phyloP scores from a whole-genome alignment of 2,113 vertebrate genomes.

The Bucco capensis region DNA sequence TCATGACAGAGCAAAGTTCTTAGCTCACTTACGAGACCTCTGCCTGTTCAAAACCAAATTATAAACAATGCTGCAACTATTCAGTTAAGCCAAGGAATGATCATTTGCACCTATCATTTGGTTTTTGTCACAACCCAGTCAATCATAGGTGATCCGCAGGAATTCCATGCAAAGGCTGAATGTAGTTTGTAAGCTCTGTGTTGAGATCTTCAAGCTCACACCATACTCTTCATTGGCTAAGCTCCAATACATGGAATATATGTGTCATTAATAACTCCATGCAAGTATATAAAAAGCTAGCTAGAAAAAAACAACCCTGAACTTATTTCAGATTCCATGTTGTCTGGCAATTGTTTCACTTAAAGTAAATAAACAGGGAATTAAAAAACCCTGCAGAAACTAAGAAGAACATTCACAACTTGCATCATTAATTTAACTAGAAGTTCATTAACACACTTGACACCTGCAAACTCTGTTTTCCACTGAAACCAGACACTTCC shows the following conservation, averaged over 20 bases:
- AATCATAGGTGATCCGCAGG: too few relatives aligned
- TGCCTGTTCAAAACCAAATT: too few relatives aligned
- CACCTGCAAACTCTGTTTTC: not conserved
- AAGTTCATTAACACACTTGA: not conserved
- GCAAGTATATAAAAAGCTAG: too few relatives aligned
- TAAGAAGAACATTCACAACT: not conserved
- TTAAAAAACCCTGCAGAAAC: not conserved
- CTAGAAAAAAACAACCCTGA: not conserved
- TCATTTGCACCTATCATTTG: too few relatives aligned
- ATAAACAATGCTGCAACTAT: too few relatives aligned
- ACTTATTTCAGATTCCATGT: not conserved
- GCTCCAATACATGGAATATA: not conserved
- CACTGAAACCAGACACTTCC: not conserved
- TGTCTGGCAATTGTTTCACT: not conserved
- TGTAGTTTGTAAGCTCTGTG: not conserved
- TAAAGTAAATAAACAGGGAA: not conserved
- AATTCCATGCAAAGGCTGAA: too few relatives aligned
- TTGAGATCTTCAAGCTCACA: not conserved
- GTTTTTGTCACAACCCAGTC: too few relatives aligned
- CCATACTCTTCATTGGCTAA: not conserved
- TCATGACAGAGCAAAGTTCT: too few relatives aligned
- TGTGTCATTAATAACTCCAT: too few relatives aligned
- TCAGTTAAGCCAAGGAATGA: too few relatives aligned
- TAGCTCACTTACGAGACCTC: too few relatives aligned
- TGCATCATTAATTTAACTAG: not conserved